These are phyloP conservation scores for Triplophysa rosa DNA, from an alignment of 2,113 vertebrate species.

Conservation along the genomic window DNA sequence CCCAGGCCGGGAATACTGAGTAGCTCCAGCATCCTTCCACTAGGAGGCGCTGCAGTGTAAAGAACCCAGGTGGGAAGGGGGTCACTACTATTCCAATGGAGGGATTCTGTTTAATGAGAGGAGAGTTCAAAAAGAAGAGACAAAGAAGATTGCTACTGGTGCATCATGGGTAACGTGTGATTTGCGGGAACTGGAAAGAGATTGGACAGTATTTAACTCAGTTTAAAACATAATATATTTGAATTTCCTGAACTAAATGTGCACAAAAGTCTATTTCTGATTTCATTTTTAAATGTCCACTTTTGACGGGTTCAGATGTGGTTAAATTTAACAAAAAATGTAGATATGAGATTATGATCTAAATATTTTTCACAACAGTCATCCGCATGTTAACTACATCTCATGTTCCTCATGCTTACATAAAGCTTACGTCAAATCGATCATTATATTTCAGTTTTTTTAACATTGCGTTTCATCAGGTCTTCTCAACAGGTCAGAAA, in stretches of 20 bases:
- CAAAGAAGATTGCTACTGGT: constrained; percentile 37
- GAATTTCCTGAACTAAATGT: constrained; percentile 50
- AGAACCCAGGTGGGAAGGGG: constrained; percentile 66
- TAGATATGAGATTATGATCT: too few relatives aligned
- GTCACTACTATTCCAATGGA: constrained; percentile 55
- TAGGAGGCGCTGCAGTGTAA: constrained; percentile 71
- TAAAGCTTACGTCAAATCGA: background rate
- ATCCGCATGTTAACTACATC: background rate
- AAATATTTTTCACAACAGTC: background rate
- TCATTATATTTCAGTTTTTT: background rate
- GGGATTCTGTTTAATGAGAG: constrained; percentile 61
- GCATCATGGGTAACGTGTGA: constrained; percentile 58
- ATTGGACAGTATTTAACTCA: constrained; percentile 62
- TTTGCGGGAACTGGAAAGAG: constrained; percentile 61
- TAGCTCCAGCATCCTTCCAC: constrained; percentile 71
- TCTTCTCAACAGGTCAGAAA: constrained; percentile 2
- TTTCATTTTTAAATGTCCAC: constrained; percentile 36
- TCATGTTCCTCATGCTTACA: background rate
- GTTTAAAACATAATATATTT: constrained; percentile 52
- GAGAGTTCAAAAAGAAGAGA: constrained; percentile 36
- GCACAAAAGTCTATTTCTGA: constrained; percentile 39
- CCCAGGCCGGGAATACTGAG: constrained; percentile 71
- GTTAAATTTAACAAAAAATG: too few relatives aligned
- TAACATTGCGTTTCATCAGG: background rate
- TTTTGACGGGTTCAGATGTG: background rate